These are phyloP conservation scores for Polydesmus complanatus DNA, from an alignment of 2,888 invertebrate species.

Conservation along the genomic window DNA sequence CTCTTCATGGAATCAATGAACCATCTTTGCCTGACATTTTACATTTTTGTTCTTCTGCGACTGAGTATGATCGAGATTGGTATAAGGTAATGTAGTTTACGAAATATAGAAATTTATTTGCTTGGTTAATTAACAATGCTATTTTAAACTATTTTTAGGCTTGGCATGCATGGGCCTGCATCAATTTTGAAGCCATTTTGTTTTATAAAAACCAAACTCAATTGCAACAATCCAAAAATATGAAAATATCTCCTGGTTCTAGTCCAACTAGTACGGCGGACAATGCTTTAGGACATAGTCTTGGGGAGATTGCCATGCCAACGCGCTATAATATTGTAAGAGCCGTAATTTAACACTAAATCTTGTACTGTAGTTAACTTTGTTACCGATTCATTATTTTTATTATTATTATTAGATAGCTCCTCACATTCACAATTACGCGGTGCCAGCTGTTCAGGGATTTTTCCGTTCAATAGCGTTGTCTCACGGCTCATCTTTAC, in stretches of 20 bases:
- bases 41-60: conserved; percentile 65
- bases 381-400: conserved; percentile 5
- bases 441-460: conserved; percentile 86
- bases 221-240: conserved; percentile 4
- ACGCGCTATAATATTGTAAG: background rate
- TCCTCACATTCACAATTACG: conserved; percentile 43
- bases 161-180: conserved; percentile 97
- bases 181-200: conserved; percentile 88
- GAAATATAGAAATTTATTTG: background rate
- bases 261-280: conserved; percentile 1
- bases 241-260: background rate
- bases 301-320: background rate
- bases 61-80: conserved; percentile 72
- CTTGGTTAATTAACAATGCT: background rate
- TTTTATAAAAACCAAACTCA: conserved; percentile 39
- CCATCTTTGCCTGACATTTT: conserved; percentile 57
- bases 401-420: conserved; percentile 3
- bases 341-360: background rate
- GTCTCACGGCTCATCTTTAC: conserved; percentile 73
- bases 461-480: conserved; percentile 91
- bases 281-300: conserved; percentile 1
- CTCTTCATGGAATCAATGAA: conserved; percentile 64
- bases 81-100: conserved; percentile 32
- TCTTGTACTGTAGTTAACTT: background rate
- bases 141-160: conserved; percentile 56